Evolutionary conservation across 2,797 vertebrate genomes (phyloP).

Genomic region (Spinibarbus caldwelli): DNA sequence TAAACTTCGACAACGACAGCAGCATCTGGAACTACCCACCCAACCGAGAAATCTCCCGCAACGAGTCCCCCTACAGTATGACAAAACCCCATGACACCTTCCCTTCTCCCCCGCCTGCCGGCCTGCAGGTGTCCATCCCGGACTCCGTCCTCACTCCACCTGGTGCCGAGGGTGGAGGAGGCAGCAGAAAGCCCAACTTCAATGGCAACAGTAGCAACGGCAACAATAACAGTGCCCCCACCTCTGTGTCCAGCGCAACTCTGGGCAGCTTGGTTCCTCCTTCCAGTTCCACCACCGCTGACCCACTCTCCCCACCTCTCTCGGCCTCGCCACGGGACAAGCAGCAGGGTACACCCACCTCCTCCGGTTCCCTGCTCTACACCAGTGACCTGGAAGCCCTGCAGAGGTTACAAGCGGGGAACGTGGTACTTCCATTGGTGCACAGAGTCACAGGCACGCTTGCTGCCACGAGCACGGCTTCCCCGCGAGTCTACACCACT

Average conservation of each 20-base stretch:
- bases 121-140: slow-evolving; percentile 92
- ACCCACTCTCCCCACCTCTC: slow-evolving; percentile 96
- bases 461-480: slow-evolving; percentile 88
- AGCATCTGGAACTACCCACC: slow-evolving; percentile 99
- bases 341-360: slow-evolving; percentile 87
- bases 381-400: slow-evolving; percentile 95
- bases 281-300: slow-evolving; percentile 79
- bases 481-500: slow-evolving; percentile 97
- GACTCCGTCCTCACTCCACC: slow-evolving; percentile 97
- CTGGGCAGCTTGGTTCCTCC: slow-evolving; percentile 80
- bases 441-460: slow-evolving; percentile 93
- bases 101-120: slow-evolving; percentile 86
- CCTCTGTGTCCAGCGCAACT: slow-evolving; percentile 77
- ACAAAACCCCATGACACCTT: slow-evolving; percentile 89
- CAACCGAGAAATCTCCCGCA: slow-evolving; percentile 97
- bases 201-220: slow-evolving; percentile 82
- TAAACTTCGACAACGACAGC: slow-evolving; percentile 99
- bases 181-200: slow-evolving; percentile 88
- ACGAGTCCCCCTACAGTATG: slow-evolving; percentile 98
- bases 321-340: slow-evolving; percentile 98
- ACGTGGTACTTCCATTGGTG: slow-evolving; percentile 94
- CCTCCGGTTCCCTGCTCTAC: slow-evolving; percentile 91
- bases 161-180: slow-evolving; percentile 85
- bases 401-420: slow-evolving; percentile 94
- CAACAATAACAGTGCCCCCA: slow-evolving; percentile 78